These are phyloP conservation scores for Irena cyanogastra DNA, from an alignment of 2,113 vertebrate species.

Conservation along the genomic window DNA sequence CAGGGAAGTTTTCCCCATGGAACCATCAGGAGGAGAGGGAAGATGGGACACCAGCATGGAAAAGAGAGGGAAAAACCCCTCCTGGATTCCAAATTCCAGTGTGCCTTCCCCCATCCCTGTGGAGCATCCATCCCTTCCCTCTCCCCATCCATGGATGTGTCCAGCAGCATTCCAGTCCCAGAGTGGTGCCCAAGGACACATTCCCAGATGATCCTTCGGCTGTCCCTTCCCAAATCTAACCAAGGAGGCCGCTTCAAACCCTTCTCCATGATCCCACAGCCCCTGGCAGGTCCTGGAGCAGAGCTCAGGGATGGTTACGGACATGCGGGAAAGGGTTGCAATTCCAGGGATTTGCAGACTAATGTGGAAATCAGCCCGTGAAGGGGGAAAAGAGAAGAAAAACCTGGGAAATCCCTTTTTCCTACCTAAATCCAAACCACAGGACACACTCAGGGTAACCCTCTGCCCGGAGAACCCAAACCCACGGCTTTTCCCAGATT, in stretches of 20 bases:
- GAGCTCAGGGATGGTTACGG: neutral
- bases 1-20: neutral
- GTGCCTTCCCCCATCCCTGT: neutral
- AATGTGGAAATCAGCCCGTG: neutral
- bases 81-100: neutral
- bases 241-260: neutral
- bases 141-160: fast-evolving
- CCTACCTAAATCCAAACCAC: neutral
- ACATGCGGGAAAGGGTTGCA: fast-evolving
- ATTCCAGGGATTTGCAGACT: neutral
- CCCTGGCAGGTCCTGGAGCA: neutral
- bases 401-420: neutral
- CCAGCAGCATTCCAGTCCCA: neutral
- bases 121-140: neutral
- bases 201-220: neutral
- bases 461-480: neutral
- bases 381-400: neutral
- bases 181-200: fast-evolving
- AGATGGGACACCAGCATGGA: neutral
- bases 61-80: neutral
- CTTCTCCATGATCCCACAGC: neutral
- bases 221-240: neutral
- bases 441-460: neutral
- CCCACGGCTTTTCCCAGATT: neutral
- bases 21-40: neutral